Evolutionary conservation across 2,113 vertebrate genomes (phyloP).

Genomic region (Tragelaphus imberbis): DNA sequence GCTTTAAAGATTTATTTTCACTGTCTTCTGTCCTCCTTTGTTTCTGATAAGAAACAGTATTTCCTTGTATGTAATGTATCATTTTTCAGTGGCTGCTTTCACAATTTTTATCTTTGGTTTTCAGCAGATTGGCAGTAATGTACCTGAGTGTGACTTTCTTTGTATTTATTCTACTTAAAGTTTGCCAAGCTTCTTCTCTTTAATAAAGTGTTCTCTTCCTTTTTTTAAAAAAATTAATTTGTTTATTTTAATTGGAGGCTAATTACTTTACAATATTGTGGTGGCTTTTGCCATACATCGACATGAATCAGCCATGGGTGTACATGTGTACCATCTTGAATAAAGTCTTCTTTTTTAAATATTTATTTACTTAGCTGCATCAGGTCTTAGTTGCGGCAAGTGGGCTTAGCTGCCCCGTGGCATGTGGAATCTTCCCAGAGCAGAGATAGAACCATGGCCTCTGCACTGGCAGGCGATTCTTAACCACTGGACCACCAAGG

Average conservation of each 20-base stretch:
- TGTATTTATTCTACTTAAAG: not conserved
- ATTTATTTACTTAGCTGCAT: not conserved
- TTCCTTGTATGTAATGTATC: not conserved
- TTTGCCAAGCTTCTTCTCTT: not conserved
- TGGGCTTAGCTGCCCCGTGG: not conserved
- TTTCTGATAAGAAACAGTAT: not conserved
- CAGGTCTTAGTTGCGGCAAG: not conserved
- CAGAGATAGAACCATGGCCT: not conserved
- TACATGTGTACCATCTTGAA: not conserved
- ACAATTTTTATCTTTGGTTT: not conserved
- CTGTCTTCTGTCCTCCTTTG: not conserved
- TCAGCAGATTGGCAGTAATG: not conserved
- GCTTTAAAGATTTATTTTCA: not conserved
- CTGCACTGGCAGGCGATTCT: not conserved
- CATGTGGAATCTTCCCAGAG: not conserved
- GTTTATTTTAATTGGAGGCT: not conserved
- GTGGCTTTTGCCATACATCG: not conserved
- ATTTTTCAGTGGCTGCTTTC: not conserved
- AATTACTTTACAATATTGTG: not conserved
- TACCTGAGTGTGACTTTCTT: not conserved
- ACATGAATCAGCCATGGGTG: not conserved
- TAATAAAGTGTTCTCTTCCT: not conserved
- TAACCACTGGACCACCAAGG: not conserved
- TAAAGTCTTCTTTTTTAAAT: not conserved
- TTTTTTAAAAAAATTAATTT: not conserved